Base-by-base conservation (phyloP, 1,140 invertebrate genomes). In the Papilio machaon region DNA sequence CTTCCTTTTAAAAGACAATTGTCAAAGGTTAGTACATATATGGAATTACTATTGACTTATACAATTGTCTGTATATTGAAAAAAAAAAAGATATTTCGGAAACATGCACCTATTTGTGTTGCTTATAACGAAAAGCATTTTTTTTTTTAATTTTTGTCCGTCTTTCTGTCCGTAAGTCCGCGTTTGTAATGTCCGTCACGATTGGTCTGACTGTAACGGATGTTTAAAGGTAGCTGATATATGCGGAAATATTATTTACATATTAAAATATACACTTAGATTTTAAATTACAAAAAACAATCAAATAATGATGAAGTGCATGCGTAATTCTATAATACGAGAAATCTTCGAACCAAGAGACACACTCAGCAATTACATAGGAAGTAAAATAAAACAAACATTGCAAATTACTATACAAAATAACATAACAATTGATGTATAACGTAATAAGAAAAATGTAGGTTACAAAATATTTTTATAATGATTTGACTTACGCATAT, bases 401-500 rank as follows among this genome's bases (percentile, higher is more conserved):
- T 70, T 30, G 49, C 49, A 76, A 23, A 76, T 54, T 76, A 54
- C 74, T 2, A 52, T 47, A 74, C n/a, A 74, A 78, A 79, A 67
- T 30, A 79, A 46, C 38, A 47, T 13, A 19, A 79, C 64, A 70
- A 58, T 19, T 23, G 17, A n/a, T 47, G 35, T 46, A 19, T 43
- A 64, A 78, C 17, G 9, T 6, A 43, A 43, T 7, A 79, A 19
- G 6, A 2, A 38, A 6, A 79, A 52, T 52, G 74, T 79, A 79
- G 77, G 77, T 67, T 46, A 79, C 38, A 79, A 78, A 79, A 64
- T 60, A 67, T 35, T 70, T 19, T 64, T 67, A 19, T 49, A 30
- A 47, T 79, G 58, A 67, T 79, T 67, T 46, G 64, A 91, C 91
- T 92, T 85, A 90, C 88, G 84, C 52, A 90, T 80, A 87, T 92